These are phyloP conservation scores for Miichthys miiuy DNA, from an alignment of 2,797 vertebrate genomes.

Conservation along the genomic window DNA sequence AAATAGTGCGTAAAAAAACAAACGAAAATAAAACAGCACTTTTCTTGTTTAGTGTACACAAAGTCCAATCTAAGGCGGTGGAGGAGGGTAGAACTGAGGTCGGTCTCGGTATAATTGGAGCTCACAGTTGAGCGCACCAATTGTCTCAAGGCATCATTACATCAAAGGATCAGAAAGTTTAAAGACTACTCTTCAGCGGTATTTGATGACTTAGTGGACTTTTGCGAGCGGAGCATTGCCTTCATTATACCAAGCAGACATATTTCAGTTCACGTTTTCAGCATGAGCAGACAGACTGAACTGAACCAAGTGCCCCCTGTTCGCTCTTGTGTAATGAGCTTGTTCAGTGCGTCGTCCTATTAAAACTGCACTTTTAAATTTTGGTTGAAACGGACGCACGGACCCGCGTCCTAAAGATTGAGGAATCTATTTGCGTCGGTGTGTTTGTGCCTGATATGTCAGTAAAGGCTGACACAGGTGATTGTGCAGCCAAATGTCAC, in stretches of 20 bases:
- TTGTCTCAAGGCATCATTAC: slow-evolving; percentile 43
- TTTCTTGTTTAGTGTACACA: slow-evolving; percentile 14
- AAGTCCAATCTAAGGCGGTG: slow-evolving; percentile 37
- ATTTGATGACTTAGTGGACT: slow-evolving; percentile 39
- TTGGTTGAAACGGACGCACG: not conserved
- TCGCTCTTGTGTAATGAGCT: slow-evolving; percentile 42
- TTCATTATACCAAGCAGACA: slow-evolving; percentile 53
- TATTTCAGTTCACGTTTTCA: slow-evolving; percentile 58
- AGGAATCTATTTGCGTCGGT: not conserved
- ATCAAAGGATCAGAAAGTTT: slow-evolving; percentile 46
- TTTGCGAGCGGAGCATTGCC: slow-evolving; percentile 16
- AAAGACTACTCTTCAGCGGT: slow-evolving; percentile 33
- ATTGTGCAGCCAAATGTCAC: not conserved
- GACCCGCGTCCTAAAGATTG: not conserved
- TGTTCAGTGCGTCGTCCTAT: not conserved
- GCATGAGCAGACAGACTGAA: slow-evolving; percentile 48
- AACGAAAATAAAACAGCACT: not conserved
- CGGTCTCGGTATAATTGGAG: slow-evolving; percentile 54
- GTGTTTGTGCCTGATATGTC: not conserved
- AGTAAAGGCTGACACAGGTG: not conserved
- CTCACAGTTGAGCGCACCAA: slow-evolving; percentile 37
- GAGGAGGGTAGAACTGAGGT: slow-evolving; percentile 9
- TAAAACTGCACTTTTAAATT: slow-evolving; percentile 5
- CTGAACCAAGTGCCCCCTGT: slow-evolving; percentile 18
- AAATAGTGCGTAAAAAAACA: not conserved